These are phyloP conservation scores for Drosophila athabasca DNA, from an alignment of 1,140 invertebrate genomes.

Conservation along the genomic window DNA sequence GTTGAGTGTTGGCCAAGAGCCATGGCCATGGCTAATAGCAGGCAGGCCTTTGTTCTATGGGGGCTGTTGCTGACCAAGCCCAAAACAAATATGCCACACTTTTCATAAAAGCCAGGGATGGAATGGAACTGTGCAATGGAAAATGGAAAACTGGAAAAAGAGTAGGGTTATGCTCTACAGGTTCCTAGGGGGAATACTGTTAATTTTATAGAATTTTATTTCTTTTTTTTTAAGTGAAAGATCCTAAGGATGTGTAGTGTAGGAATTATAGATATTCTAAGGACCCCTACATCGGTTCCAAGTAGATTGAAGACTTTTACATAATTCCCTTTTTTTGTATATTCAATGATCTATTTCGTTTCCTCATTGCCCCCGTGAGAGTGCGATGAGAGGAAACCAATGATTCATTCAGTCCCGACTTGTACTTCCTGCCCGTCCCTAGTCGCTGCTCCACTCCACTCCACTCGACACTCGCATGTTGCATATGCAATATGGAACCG, in stretches of 20 bases:
- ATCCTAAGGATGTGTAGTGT: too few species aligned
- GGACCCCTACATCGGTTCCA: too few species aligned
- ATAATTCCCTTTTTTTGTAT: too few species aligned
- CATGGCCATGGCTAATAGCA: conserved; percentile 60
- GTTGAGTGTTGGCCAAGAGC: conserved; percentile 57
- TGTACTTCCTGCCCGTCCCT: conserved; percentile 47
- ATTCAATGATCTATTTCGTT: too few species aligned
- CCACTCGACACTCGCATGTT: conserved; percentile 25
- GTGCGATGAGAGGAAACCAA: conserved; percentile 8
- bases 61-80: conserved; percentile 63
- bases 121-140: neutral
- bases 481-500: conserved; percentile 55
- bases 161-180: too few species aligned
- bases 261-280: too few species aligned
- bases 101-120: conserved; percentile 62
- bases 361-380: too few species aligned
- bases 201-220: too few species aligned
- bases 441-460: conserved; percentile 3
- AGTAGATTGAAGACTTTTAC: too few species aligned
- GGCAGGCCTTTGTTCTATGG: conserved; percentile 72
- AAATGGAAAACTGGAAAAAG: neutral
- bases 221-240: too few species aligned
- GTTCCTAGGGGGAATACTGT: too few species aligned
- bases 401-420: conserved; percentile 28
- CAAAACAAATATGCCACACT: conserved; percentile 69